A percentile compares a stretch with the other conserved stretches of the same genome.
Conservation (phyloP, 2,888 invertebrate species). For the Apocheima hispidaria region DNA sequence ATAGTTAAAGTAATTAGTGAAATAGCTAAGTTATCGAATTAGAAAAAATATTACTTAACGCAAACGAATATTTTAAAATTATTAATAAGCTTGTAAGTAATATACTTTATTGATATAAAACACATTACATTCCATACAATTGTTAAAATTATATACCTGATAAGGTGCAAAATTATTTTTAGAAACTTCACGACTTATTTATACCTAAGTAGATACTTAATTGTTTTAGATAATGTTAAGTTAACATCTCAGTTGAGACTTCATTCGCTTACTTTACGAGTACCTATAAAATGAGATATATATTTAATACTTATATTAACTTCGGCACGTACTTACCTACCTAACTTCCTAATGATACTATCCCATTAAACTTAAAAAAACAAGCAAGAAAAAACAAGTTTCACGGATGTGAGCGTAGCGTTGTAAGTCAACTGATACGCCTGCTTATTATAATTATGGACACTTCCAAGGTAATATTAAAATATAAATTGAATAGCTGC, state of each 20-base stretch:
- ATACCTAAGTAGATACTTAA: too few relatives aligned
- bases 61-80: slow-evolving; percentile 50
- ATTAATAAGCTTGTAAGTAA: slow-evolving; percentile 34
- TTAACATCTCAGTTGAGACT: too few relatives aligned
- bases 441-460: neutral
- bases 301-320: too few relatives aligned
- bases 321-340: too few relatives aligned
- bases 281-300: too few relatives aligned
- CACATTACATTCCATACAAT: slow-evolving; percentile 3
- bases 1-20: slow-evolving; percentile 64
- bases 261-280: too few relatives aligned
- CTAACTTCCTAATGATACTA: too few relatives aligned
- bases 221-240: too few relatives aligned
- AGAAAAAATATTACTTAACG: slow-evolving; percentile 51
- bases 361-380: too few relatives aligned
- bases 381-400: neutral
- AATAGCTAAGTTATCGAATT: slow-evolving; percentile 67
- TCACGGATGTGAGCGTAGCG: neutral
- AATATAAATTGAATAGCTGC: neutral
- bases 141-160: neutral
- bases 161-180: neutral
- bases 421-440: neutral
- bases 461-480: neutral
- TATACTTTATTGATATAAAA: slow-evolving; percentile 7
- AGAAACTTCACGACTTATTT: too few relatives aligned